Evolutionary conservation across 2,888 invertebrate species (phyloP).

Genomic region (Linnaemya vulpina): DNA sequence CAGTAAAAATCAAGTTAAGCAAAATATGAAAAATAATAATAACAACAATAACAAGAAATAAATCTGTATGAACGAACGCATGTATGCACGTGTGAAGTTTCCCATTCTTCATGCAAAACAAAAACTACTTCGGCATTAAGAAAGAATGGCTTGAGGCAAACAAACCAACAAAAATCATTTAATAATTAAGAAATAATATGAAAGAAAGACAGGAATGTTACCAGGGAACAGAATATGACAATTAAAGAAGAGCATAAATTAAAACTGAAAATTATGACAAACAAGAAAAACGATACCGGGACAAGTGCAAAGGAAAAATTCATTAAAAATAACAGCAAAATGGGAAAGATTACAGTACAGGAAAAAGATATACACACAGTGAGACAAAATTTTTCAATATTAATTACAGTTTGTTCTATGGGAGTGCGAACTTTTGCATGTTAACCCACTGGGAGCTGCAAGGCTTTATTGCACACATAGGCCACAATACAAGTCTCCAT

Average conservation of each 20-base stretch:
- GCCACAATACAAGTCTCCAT: no score
- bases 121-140: not conserved
- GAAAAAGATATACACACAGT: no score
- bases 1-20: slow-evolving; percentile 3
- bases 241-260: slow-evolving; percentile 5
- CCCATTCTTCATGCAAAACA: not conserved
- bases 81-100: not conserved
- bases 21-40: slow-evolving; percentile 40
- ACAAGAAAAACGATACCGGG: not conserved
- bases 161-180: slow-evolving; percentile 53
- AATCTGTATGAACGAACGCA: not conserved
- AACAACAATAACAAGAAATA: slow-evolving; percentile 15
- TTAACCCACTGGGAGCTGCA: no score
- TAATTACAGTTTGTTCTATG: no score
- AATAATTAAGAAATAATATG: slow-evolving; percentile 17
- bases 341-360: no score
- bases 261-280: slow-evolving; percentile 16
- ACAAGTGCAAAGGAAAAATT: not conserved
- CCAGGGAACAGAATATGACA: slow-evolving; percentile 4
- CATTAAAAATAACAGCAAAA: not conserved
- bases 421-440: no score
- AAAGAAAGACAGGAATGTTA: slow-evolving; percentile 19
- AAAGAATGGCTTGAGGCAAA: slow-evolving; percentile 4
- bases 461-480: no score
- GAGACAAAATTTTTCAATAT: no score